Base-by-base conservation (phyloP, 2,888 invertebrate genomes). In the Ichneumon xanthorius region DNA sequence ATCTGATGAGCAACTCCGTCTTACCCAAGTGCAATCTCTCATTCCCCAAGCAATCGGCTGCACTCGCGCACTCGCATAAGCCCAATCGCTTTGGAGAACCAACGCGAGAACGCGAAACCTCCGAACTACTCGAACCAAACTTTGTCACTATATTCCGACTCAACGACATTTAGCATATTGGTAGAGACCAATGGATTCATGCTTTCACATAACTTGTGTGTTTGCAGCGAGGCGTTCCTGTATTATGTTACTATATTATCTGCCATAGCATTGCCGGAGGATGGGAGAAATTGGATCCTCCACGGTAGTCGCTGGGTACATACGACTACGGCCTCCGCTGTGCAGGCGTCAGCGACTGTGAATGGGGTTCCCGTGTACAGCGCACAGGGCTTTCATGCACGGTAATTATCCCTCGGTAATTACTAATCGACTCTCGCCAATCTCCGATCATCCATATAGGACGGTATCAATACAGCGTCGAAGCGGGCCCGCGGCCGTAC, bases 371-470 rank as follows among this genome's bases (percentile, higher is more conserved):
- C 68, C 65, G 63, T 61, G 48, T 71, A 71, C 63, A 73, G 40
- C 19, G 48, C 14, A 22, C 61, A 16, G 40, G 19, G 63, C 53
- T 30, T 70, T 19, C 71, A 70, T 71, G 82, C 85, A 82, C 86
- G 87, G 88, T 90, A 91, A 92, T 92, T 91, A 91, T 89, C 89
- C 88, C 85, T 85, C 88, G 86, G 88, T 91, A 91, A 92, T 91
- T 90, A 88, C 90, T 90, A 90, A 92, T 92, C 91, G 91, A 92
- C 90, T 87, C 86, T 85, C 86, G 82, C 80, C 89, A 91, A 89
- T 89, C 88, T 89, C 88, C 86, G 88, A 92, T 91, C 87, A 88
- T 78, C 86, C 89, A 80, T 89, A 87, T 89, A 87, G 85, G 88
- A 88, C 88, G 87, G 88, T 90, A 91, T 90, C 89, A 89, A 91